Percentiles rank a stretch among this genome's conserved stretches.
Evolutionary conservation across 2,113 vertebrate genomes (phyloP).

Genomic region (Pelusios castaneus): DNA sequence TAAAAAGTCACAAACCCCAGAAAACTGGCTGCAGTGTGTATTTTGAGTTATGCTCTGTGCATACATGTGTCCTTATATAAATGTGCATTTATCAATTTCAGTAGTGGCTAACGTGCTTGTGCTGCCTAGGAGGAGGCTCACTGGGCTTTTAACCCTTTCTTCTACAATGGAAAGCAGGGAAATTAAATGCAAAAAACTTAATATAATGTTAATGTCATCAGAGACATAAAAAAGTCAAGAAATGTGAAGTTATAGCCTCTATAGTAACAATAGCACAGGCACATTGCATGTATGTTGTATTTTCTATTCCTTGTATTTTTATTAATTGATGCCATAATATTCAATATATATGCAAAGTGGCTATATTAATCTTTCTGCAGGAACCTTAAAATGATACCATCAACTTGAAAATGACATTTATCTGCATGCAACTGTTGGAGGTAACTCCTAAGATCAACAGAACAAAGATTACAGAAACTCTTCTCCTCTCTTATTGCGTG

Average conservation of each 20-base stretch:
- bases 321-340: neutral
- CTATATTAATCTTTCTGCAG: neutral
- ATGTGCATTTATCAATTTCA: neutral
- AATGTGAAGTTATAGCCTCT: neutral
- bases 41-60: neutral
- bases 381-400: neutral
- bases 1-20: neutral
- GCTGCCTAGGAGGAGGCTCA: neutral
- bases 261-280: neutral
- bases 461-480: neutral
- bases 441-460: neutral
- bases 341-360: neutral
- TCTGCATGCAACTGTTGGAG: neutral
- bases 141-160: neutral
- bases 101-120: neutral
- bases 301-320: neutral
- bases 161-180: neutral
- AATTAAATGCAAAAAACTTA: neutral
- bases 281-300: neutral
- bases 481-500: neutral
- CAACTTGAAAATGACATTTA: neutral
- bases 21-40: neutral
- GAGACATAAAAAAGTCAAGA: neutral
- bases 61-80: neutral
- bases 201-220: neutral